Evolutionary conservation across 2,797 vertebrate genomes (phyloP).

Genomic region (Eulemur coronatus): DNA sequence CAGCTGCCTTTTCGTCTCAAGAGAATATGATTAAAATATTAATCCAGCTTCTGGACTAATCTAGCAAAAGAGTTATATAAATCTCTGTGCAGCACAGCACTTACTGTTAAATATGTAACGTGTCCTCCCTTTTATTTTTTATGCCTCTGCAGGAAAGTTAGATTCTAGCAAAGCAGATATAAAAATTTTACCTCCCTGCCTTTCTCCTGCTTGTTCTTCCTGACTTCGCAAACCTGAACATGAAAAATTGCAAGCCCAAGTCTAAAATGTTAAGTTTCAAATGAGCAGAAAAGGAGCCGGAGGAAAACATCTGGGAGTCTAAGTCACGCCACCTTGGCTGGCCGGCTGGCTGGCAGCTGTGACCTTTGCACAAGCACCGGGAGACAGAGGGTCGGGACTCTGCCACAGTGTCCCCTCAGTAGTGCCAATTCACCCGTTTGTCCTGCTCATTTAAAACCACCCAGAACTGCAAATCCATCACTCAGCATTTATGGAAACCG

Average conservation of each 20-base stretch:
- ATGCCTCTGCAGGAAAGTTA: not conserved
- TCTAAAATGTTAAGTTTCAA: not conserved
- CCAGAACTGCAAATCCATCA: slow-evolving; percentile 47
- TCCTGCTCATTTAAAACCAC: slow-evolving; percentile 32
- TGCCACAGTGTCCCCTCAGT: accelerated
- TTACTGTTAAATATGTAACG: not conserved
- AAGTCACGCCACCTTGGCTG: not conserved
- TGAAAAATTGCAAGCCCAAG: not conserved
- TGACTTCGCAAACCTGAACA: not conserved
- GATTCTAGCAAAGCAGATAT: not conserved
- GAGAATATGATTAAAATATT: slow-evolving; percentile 75
- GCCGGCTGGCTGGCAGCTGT: not conserved
- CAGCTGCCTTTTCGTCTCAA: slow-evolving; percentile 79
- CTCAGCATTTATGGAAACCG: not conserved
- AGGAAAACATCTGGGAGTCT: not conserved
- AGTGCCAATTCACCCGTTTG: not conserved
- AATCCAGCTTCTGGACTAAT: slow-evolving; percentile 63
- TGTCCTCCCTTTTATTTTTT: not conserved
- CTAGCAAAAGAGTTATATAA: slow-evolving; percentile 56
- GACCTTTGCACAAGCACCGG: not conserved
- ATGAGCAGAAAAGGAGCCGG: not conserved
- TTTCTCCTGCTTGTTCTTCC: not conserved
- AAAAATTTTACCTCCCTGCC: not conserved
- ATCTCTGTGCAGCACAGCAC: not conserved
- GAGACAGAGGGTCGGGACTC: not conserved